Percentiles rank a stretch among this genome's conserved stretches.
These are phyloP conservation scores for Lycocerus yunnanus DNA, from an alignment of 2,888 invertebrate species.

Conservation along the genomic window DNA sequence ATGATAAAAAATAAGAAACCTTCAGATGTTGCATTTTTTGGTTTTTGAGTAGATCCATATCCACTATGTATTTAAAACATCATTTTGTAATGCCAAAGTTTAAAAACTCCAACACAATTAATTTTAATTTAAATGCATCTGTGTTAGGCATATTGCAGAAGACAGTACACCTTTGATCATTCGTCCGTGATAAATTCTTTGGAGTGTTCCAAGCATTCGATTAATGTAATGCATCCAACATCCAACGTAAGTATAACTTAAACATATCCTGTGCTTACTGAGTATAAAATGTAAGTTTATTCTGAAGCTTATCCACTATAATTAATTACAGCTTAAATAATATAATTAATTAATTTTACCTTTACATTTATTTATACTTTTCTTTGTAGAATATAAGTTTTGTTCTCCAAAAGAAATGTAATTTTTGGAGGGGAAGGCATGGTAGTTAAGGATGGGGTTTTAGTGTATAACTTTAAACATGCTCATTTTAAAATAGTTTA, in stretches of 20 bases:
- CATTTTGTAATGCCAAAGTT: not conserved
- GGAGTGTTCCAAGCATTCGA: constrained; percentile 45
- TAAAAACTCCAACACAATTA: not conserved
- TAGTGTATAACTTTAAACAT: no score
- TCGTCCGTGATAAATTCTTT: constrained; percentile 37
- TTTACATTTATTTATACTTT: not conserved
- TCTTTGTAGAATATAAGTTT: not conserved
- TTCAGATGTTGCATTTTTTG: not conserved
- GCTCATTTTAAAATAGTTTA: no score
- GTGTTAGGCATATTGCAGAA: constrained; percentile 14
- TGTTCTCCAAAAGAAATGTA: not conserved
- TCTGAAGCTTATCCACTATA: not conserved
- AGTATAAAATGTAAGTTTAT: not conserved
- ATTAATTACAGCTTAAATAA: not conserved
- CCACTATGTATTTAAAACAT: no score
- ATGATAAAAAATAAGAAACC: not conserved
- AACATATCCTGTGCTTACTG: not conserved
- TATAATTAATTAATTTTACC: not conserved
- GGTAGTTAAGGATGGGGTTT: no score
- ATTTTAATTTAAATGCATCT: not conserved
- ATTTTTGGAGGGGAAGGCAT: no score
- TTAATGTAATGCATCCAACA: constrained; percentile 41
- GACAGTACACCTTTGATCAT: constrained; percentile 39
- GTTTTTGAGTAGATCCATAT: no score
- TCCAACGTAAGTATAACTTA: not conserved